A percentile compares a stretch with the other conserved stretches of the same genome.
Conservation (phyloP, 2,888 invertebrate species). For the Lithophane leautieri region DNA sequence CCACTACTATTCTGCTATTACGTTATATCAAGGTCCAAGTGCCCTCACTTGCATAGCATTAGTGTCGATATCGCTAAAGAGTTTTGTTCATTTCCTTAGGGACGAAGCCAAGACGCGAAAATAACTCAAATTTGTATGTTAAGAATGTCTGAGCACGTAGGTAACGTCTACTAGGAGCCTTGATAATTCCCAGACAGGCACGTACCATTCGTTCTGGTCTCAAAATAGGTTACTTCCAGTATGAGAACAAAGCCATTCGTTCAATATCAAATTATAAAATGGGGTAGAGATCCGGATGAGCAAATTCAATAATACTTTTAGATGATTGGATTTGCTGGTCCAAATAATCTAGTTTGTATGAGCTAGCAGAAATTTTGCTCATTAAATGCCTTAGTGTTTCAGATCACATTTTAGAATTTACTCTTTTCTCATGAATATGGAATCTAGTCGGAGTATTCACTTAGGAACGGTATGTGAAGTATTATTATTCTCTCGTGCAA, state of each 20-base stretch:
- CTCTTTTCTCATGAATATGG: slow-evolving; percentile 4
- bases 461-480: slow-evolving; percentile 5
- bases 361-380: slow-evolving; percentile 33
- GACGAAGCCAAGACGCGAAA: slow-evolving; percentile 22
- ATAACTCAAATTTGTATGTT: slow-evolving; percentile 40
- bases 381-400: slow-evolving; percentile 39
- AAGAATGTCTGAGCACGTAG: slow-evolving; percentile 47
- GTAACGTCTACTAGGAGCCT: slow-evolving; percentile 28
- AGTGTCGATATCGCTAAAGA: slow-evolving; percentile 34
- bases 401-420: slow-evolving; percentile 20
- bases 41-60: slow-evolving; percentile 7
- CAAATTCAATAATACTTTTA: slow-evolving; percentile 51
- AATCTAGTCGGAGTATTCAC: slow-evolving; percentile 22
- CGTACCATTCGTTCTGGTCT: slow-evolving; percentile 53
- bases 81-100: slow-evolving; percentile 20
- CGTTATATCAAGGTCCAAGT: neutral
- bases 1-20: neutral
- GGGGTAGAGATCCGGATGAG: slow-evolving; percentile 37
- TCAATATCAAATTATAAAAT: slow-evolving; percentile 61
- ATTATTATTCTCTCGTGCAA: slow-evolving; percentile 20
- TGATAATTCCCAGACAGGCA: slow-evolving; percentile 59
- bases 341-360: slow-evolving; percentile 59
- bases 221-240: slow-evolving; percentile 60
- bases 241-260: slow-evolving; percentile 64
- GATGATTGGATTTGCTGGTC: slow-evolving; percentile 49